Conservation (phyloP, 2,888 invertebrate species). For the Hesperia comma region DNA sequence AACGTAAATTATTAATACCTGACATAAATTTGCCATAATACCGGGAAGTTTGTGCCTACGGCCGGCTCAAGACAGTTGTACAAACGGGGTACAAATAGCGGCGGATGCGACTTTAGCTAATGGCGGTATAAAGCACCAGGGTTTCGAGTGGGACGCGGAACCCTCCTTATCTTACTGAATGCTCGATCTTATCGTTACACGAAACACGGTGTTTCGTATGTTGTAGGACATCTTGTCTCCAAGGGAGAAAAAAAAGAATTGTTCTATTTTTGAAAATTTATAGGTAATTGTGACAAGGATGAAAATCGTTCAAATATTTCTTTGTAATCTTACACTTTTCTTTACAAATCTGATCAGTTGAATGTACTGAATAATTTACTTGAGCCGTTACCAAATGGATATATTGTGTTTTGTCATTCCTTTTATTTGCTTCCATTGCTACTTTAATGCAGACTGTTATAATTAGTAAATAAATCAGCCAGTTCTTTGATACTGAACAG, state of each 20-base stretch:
- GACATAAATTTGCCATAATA: constrained; percentile 83
- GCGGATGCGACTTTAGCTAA: constrained; percentile 68
- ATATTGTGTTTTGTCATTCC: no score
- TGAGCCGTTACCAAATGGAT: no score
- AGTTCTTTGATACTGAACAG: no score
- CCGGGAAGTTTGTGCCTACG: constrained; percentile 67
- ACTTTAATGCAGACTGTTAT: no score
- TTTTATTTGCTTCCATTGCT: no score
- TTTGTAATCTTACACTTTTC: no score
- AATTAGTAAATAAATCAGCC: no score
- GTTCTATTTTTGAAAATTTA: background rate
- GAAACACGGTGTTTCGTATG: constrained; percentile 17
- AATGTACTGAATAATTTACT: no score
- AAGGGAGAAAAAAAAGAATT: constrained; percentile 17
- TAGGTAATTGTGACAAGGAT: background rate
- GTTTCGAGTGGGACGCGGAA: constrained; percentile 28
- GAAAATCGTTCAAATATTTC: no score
- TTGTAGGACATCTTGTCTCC: constrained; percentile 26
- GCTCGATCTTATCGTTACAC: constrained; percentile 28
- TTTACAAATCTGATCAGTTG: no score
- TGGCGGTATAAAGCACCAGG: constrained; percentile 74
- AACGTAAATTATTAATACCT: constrained; percentile 83
- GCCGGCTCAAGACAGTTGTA: constrained; percentile 67
- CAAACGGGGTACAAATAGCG: constrained; percentile 74
- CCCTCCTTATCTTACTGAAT: constrained; percentile 8